Evolutionary conservation across 2,797 vertebrate genomes (phyloP).

Genomic region (Sparus aurata): DNA sequence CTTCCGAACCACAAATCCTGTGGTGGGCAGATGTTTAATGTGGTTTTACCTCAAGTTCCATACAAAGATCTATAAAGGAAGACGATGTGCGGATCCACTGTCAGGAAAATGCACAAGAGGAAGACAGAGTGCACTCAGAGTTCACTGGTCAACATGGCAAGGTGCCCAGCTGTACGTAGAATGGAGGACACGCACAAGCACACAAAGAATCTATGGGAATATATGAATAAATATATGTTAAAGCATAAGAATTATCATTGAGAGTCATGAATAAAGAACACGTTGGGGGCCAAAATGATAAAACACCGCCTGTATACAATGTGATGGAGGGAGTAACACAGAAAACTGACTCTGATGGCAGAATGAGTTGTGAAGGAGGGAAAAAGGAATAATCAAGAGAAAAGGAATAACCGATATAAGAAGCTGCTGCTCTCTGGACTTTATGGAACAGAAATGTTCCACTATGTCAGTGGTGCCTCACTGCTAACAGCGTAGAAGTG

Average conservation of each 20-base stretch:
- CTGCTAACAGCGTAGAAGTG: constrained; percentile 62
- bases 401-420: constrained; percentile 15
- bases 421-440: constrained; percentile 38
- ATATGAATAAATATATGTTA: too few species aligned
- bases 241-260: too few species aligned
- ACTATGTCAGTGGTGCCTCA: constrained; percentile 77
- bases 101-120: background rate
- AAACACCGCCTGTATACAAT: background rate
- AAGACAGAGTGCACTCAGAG: constrained; percentile 1
- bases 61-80: background rate
- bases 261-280: too few species aligned
- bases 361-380: background rate
- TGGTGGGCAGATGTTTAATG: background rate
- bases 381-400: constrained; percentile 1
- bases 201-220: background rate
- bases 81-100: background rate
- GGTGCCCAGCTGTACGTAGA: constrained; percentile 48
- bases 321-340: background rate
- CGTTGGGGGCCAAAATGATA: background rate
- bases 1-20: background rate
- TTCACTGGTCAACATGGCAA: constrained; percentile 26
- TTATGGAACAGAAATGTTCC: constrained; percentile 76
- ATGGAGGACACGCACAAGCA: background rate
- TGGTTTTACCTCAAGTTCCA: background rate
- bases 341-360: background rate